Percentiles rank a stretch among this genome's conserved stretches.
Evolutionary conservation across 2,888 invertebrate species (phyloP).

Genomic region (Meloe dianella): DNA sequence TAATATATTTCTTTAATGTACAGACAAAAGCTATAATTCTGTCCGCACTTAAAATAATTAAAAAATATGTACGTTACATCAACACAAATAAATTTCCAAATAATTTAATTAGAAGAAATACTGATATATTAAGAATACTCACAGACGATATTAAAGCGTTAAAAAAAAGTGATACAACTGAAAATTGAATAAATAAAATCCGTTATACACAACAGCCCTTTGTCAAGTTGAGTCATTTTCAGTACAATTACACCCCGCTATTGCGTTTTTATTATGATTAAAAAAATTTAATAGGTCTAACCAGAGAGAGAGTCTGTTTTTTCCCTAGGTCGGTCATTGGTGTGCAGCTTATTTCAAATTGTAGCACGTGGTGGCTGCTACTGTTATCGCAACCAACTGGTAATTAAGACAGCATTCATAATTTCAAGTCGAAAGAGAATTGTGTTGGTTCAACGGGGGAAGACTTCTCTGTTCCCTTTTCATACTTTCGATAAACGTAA

Average conservation of each 20-base stretch:
- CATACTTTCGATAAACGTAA: not conserved
- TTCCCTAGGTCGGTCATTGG: not conserved
- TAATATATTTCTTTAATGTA: constrained; percentile 41
- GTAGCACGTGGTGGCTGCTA: constrained; percentile 17
- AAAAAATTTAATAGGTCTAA: constrained; percentile 31
- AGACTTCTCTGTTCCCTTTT: not conserved
- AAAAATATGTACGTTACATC: constrained; percentile 22
- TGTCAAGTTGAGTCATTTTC: constrained; percentile 20
- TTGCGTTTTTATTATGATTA: constrained; percentile 37
- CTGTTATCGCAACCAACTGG: not conserved
- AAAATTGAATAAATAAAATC: constrained; percentile 14
- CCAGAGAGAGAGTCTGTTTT: constrained; percentile 11
- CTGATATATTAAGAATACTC: not conserved
- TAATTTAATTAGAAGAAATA: constrained; percentile 4
- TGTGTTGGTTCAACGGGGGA: not conserved
- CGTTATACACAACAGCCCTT: not conserved
- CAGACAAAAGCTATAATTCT: constrained; percentile 25
- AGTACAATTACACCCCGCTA: constrained; percentile 26
- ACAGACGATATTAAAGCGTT: not conserved
- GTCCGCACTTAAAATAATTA: constrained; percentile 31
- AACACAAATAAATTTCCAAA: constrained; percentile 3
- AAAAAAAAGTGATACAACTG: not conserved
- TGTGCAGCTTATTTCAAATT: constrained; percentile 5
- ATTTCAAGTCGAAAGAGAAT: not conserved
- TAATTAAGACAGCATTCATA: constrained; percentile 19